These are phyloP conservation scores for Drosophila prolongata DNA, from an alignment of 2,888 invertebrate species.

Conservation along the genomic window DNA sequence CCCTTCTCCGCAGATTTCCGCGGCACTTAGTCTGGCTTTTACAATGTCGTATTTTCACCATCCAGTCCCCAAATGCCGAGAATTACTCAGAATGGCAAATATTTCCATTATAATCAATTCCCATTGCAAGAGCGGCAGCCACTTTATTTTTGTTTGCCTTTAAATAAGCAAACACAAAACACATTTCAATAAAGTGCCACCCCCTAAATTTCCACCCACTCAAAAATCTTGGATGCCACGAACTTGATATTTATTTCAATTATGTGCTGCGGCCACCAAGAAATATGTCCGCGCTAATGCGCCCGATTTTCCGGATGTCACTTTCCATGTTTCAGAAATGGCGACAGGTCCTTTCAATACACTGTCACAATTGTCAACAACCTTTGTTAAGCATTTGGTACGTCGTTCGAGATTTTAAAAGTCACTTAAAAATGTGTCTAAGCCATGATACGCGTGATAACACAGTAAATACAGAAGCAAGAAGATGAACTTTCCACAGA, in stretches of 20 bases:
- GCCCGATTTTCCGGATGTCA: conserved; percentile 15
- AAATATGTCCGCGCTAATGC: conserved; percentile 22
- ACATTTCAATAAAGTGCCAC: conserved; percentile 40
- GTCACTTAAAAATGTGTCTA: too few species aligned
- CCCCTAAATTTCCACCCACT: conserved; percentile 4
- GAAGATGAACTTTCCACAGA: too few species aligned
- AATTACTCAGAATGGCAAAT: conserved; percentile 29
- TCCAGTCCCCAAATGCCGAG: conserved; percentile 11
- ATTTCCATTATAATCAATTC: conserved; percentile 49
- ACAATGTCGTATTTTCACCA: conserved; percentile 1
- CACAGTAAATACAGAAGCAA: too few species aligned
- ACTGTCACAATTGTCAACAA: conserved; percentile 4
- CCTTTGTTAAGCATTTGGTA: too few species aligned
- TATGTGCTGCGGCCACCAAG: conserved; percentile 27
- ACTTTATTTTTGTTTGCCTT: conserved; percentile 17
- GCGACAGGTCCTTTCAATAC: conserved; percentile 19
- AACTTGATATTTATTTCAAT: conserved; percentile 64
- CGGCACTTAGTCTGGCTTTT: conserved; percentile 40
- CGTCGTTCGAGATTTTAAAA: too few species aligned
- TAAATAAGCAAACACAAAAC: conserved; percentile 43
- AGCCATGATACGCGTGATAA: too few species aligned
- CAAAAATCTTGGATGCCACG: neutral
- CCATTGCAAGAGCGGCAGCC: neutral
- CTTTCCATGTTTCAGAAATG: conserved; percentile 2
- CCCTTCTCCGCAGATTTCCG: conserved; percentile 9